phyloP scores from a whole-genome alignment of 2,113 vertebrate species.

The Mormyrus lacerda region DNA sequence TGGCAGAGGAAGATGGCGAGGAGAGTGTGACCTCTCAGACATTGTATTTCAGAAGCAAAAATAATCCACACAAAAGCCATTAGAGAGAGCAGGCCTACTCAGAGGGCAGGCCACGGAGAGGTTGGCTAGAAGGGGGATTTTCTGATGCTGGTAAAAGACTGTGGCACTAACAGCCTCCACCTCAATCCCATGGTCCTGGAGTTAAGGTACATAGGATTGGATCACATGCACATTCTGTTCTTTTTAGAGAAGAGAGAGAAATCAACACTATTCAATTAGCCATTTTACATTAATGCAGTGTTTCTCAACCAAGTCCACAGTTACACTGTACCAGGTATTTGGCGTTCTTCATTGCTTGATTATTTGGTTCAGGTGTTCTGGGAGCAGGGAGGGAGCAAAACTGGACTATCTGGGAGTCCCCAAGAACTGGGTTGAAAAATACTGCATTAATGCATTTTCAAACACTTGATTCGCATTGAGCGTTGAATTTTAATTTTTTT shows the following conservation, averaged over 20 bases:
- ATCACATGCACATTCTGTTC: neutral
- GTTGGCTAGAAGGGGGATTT: slow-evolving; percentile 35
- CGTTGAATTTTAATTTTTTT: neutral
- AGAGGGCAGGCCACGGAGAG: slow-evolving; percentile 31
- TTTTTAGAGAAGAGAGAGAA: neutral
- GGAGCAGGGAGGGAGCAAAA: neutral
- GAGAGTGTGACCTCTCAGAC: neutral
- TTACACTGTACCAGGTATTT: neutral
- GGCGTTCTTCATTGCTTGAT: neutral
- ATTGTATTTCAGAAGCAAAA: neutral
- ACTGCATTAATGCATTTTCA: neutral
- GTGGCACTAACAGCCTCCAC: slow-evolving; percentile 37
- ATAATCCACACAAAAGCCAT: neutral
- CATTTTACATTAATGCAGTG: neutral
- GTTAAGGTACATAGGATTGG: neutral
- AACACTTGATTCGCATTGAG: neutral
- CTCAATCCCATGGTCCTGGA: slow-evolving; percentile 21
- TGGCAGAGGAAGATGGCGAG: neutral
- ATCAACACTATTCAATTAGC: neutral
- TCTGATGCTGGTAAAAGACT: slow-evolving; percentile 35
- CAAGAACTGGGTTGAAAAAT: neutral
- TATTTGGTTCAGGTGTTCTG: neutral
- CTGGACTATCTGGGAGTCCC: neutral
- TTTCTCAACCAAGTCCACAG: neutral
- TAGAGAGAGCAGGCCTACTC: slow-evolving; percentile 19